Evolutionary conservation across 2,113 vertebrate genomes (phyloP).

Genomic region (Pygoscelis antarcticus): DNA sequence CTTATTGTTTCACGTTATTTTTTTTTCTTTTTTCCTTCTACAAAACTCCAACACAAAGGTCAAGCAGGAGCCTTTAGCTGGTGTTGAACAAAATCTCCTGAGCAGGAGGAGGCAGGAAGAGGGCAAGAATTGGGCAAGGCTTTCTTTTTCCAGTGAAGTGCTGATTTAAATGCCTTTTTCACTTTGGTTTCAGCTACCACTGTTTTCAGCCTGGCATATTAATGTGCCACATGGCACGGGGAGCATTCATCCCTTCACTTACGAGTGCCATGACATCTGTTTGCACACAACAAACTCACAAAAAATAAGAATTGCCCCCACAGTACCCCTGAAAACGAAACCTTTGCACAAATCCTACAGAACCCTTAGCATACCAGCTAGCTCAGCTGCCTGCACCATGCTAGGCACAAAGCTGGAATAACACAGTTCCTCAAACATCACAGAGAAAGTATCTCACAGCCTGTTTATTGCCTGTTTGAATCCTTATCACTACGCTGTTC

Average conservation of each 20-base stretch:
- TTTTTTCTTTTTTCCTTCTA: neutral
- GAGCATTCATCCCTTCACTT: neutral
- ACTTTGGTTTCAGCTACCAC: neutral
- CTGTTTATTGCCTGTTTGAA: slow-evolving; percentile 26
- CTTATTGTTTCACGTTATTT: neutral
- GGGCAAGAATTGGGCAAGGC: neutral
- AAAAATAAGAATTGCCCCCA: neutral
- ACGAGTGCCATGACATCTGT: neutral
- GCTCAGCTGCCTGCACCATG: neutral
- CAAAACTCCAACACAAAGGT: neutral
- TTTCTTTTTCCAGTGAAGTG: neutral
- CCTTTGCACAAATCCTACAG: neutral
- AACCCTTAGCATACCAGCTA: neutral
- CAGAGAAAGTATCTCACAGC: neutral
- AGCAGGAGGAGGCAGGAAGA: neutral
- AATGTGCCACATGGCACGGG: fast-evolving
- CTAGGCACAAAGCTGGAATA: neutral
- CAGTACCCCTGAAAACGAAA: neutral
- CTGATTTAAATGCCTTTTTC: neutral
- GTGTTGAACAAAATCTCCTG: neutral
- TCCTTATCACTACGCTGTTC: slow-evolving; percentile 23
- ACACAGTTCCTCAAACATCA: neutral
- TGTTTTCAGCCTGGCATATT: neutral
- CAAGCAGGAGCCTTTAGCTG: neutral
- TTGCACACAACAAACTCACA: neutral